Percentiles rank a stretch among this genome's conserved stretches.
phyloP scores from a whole-genome alignment of 2,888 invertebrate genomes.

The Eupithecia insigniata region DNA sequence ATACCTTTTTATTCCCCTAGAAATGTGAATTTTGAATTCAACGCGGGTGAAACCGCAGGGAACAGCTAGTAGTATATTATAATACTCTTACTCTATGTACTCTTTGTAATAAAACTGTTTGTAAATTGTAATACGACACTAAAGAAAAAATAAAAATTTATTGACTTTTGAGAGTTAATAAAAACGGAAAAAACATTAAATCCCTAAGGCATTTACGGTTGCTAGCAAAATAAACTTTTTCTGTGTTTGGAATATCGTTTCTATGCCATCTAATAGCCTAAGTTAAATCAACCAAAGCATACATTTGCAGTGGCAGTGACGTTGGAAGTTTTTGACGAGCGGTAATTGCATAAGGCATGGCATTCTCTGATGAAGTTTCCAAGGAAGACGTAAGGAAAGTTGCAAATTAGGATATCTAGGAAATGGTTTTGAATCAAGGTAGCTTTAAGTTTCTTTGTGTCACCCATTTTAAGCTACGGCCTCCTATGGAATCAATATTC shows the following conservation, averaged over 20 bases:
- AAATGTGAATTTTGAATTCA: too few species aligned
- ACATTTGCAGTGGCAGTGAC: constrained; percentile 31
- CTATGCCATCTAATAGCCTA: background rate
- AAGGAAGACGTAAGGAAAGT: constrained; percentile 5
- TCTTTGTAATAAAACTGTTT: too few species aligned
- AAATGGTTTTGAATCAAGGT: background rate
- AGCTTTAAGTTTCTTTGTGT: background rate
- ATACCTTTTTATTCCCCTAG: too few species aligned
- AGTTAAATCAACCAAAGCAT: constrained; percentile 34
- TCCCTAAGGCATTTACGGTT: background rate
- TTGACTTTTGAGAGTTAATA: background rate
- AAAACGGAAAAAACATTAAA: background rate
- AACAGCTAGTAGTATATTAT: too few species aligned
- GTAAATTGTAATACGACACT: too few species aligned
- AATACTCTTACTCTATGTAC: too few species aligned
- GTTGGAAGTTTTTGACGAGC: constrained; percentile 32
- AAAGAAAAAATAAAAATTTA: background rate
- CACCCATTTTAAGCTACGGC: background rate
- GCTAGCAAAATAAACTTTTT: background rate
- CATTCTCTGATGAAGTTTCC: constrained; percentile 19
- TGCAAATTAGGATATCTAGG: constrained; percentile 9
- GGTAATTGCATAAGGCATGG: constrained; percentile 28
- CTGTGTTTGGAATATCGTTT: background rate
- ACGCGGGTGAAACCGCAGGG: too few species aligned
- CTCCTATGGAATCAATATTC: background rate